Evolutionary conservation across 2,888 invertebrate genomes (phyloP).

Genomic region (Temnothorax rugatulus): DNA sequence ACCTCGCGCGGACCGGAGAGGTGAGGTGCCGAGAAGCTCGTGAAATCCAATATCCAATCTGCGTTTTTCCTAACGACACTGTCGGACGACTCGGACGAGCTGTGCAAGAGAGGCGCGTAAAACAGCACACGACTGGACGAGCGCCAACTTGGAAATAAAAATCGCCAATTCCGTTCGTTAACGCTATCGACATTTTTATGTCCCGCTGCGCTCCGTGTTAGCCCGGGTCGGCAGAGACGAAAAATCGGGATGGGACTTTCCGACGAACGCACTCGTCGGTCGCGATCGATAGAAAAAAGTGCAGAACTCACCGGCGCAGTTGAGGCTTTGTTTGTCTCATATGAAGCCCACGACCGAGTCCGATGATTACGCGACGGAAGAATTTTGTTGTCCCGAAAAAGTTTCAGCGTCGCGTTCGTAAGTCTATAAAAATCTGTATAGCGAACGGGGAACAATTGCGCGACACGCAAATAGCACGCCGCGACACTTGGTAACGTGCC

Average conservation of each 20-base stretch:
- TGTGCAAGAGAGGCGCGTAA: slow-evolving; percentile 67
- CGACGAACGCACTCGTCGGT: slow-evolving; percentile 43
- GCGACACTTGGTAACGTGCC: background rate
- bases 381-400: slow-evolving; percentile 30
- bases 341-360: slow-evolving; percentile 9
- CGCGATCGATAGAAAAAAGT: slow-evolving; percentile 48
- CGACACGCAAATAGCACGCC: background rate
- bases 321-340: slow-evolving; percentile 37
- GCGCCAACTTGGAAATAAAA: slow-evolving; percentile 77
- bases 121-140: slow-evolving; percentile 74
- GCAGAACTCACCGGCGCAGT: slow-evolving; percentile 8
- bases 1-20: slow-evolving; percentile 1
- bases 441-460: background rate
- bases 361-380: slow-evolving; percentile 36
- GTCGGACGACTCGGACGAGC: slow-evolving; percentile 72
- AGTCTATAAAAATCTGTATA: background rate
- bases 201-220: slow-evolving; percentile 54
- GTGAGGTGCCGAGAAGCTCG: slow-evolving; percentile 42
- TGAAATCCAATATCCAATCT: slow-evolving; percentile 76
- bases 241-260: slow-evolving; percentile 47
- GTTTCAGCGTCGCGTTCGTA: background rate
- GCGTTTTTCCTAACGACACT: slow-evolving; percentile 74
- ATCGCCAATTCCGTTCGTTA: slow-evolving; percentile 77
- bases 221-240: slow-evolving; percentile 40
- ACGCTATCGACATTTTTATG: slow-evolving; percentile 75